Evolutionary conservation across 2,888 invertebrate genomes (phyloP).

Genomic region (Ceramica pisi): DNA sequence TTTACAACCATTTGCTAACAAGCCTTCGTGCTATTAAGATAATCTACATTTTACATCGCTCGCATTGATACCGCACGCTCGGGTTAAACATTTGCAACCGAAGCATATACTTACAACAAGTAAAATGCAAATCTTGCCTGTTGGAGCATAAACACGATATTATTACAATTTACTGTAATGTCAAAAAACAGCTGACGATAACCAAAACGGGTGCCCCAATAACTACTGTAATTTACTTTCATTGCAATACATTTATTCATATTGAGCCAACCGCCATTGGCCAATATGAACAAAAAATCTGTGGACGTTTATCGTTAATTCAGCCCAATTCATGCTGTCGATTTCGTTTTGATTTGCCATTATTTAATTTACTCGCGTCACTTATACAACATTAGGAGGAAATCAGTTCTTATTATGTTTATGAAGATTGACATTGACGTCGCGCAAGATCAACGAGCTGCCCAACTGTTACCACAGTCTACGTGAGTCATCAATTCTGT

Average conservation of each 20-base stretch:
- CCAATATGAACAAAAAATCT: slow-evolving; percentile 19
- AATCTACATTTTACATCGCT: slow-evolving; percentile 25
- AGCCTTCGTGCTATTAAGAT: not conserved
- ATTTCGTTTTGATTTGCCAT: slow-evolving; percentile 54
- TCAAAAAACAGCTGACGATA: not conserved
- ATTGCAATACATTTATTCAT: slow-evolving; percentile 16
- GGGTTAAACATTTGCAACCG: slow-evolving; percentile 8
- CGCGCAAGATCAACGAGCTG: slow-evolving; percentile 16
- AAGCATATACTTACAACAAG: not conserved
- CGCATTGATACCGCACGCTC: not conserved
- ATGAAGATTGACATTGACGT: slow-evolving; percentile 46
- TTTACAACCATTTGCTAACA: slow-evolving; percentile 1
- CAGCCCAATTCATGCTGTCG: slow-evolving; percentile 51
- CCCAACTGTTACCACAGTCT: not conserved
- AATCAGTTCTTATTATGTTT: slow-evolving; percentile 41
- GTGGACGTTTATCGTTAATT: slow-evolving; percentile 42
- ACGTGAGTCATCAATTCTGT: not conserved
- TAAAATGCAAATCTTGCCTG: slow-evolving; percentile 3
- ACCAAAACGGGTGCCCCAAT: not conserved
- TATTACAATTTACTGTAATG: slow-evolving; percentile 3
- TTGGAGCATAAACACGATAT: not conserved
- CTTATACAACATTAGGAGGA: slow-evolving; percentile 37
- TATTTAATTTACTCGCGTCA: slow-evolving; percentile 48
- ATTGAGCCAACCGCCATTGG: slow-evolving; percentile 9
- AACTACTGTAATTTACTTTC: slow-evolving; percentile 11